Evolutionary conservation across 2,888 invertebrate species (phyloP), one percentile per base, ranked within the genome.

Genomic region (Caenorhabditis plicata): DNA sequence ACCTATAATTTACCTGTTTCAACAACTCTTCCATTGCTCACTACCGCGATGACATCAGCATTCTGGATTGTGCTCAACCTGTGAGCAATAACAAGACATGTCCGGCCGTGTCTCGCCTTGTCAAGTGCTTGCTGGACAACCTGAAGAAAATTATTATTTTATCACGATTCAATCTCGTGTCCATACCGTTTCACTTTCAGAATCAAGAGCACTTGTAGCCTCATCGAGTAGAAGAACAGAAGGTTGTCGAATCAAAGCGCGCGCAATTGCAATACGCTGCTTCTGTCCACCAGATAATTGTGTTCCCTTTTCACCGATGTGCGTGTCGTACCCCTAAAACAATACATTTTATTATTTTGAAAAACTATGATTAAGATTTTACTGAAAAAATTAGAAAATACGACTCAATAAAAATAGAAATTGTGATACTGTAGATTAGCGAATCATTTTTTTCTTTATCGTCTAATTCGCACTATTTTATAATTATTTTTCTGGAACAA

Each of bases 101-200:
- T 78, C 11, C 78, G 48, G 5, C 83, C 83, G 72, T 87, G 85
- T 75, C 88, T 87, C 0, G 91, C 92, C 67, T 87, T 86, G 81
- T 92, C 91, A 53, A 92, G 81, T 0, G 91, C 91, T 73, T 89
- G 89, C 84, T 92, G 91, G 0, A 92, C 91, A 25, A 68, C 52
- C 68, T 64, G 50, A 11, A 50, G 25, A 20, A 36, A 31, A 5
- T 17, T 27, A 9, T 27, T 8, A n/a, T 26, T 41, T 11, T 23
- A 25, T 32, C 22, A 25, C 3, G 8, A 31, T 38, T 23, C n/a
- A 43, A 32, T 13, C 17, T 38, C 22, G 7, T 32, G 9, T 20
- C 78, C 68, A 25, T 7, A 68, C 72, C 57, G 71, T 69, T 50
- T 73, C 73, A 51, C 57, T 57, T 43, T 68, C 67, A 1, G 73